Evolutionary conservation across 2,888 invertebrate species (phyloP), one percentile per base, ranked within the genome.

Genomic region (Cataglyphis cursor): DNA sequence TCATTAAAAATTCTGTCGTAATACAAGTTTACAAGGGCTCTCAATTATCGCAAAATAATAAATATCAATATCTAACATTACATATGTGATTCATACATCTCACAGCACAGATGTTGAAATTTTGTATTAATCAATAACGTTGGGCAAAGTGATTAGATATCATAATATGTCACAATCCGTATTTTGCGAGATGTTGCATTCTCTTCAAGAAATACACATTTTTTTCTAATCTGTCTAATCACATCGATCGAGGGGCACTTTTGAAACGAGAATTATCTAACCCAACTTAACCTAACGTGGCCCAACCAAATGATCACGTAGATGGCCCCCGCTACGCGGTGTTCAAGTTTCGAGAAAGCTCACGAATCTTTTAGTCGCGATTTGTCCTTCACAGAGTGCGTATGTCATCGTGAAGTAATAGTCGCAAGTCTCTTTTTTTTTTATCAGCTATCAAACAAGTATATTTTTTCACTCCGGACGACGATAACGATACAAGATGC

Each of bases 351-450:
- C 31, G 35, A 35, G 35, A 35, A 83, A 73, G 85, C 28, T 57
- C 6, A 24, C 21, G 57, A 54, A 41, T 59, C 73, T 73, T 81
- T 87, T 90, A 93, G 92, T 92, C 84, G 86, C 76, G 66, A 78
- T 83, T 89, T 85, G 91, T 87, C 89, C 76, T 85, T 91, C 86
- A 51, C 65, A 83, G 35, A 57, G 89, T 81, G 81, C n/a, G 68
- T 72, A 66, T 70, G 4, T 78, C 9, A 64, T 54, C n/a, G 18
- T 78, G 1, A 3, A 31, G 35, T 31, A 12, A 3, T n/a, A 28
- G 44, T 68, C 15, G 4, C 8, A 8, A n/a, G n/a, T 51, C 15
- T 44, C 15, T 54, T 83, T 66, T 61, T 76, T 68, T 0, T 9
- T 44, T 18, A 0, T 21, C 44, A 8, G 2, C 1, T 5, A 51